phyloP scores from a whole-genome alignment of 2,888 invertebrate species.

The Agrotis segetum region DNA sequence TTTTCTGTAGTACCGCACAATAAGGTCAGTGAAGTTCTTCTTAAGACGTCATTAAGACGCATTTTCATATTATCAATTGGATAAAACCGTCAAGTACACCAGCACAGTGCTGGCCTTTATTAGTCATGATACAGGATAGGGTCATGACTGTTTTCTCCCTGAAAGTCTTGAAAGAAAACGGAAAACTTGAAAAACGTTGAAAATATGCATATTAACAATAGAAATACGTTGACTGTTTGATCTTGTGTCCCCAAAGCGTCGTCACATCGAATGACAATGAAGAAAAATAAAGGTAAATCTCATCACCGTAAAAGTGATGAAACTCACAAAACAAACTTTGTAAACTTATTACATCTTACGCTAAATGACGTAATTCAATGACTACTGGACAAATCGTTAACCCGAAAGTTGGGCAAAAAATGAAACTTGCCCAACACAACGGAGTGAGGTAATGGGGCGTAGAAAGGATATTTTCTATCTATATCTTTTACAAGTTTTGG shows the following conservation, averaged over 20 bases:
- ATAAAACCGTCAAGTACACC: too few relatives aligned
- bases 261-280: not conserved
- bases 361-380: slow-evolving; percentile 66
- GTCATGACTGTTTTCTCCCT: too few relatives aligned
- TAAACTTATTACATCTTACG: slow-evolving; percentile 3
- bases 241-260: too few relatives aligned
- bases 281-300: not conserved
- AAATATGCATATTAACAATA: not conserved
- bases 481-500: slow-evolving; percentile 81
- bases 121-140: too few relatives aligned
- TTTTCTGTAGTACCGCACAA: too few relatives aligned
- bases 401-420: slow-evolving; percentile 75
- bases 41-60: too few relatives aligned
- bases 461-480: slow-evolving; percentile 75
- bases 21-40: too few relatives aligned
- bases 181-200: too few relatives aligned
- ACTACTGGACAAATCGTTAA: slow-evolving; percentile 69
- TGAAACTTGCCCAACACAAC: slow-evolving; percentile 67
- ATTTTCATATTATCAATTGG: too few relatives aligned
- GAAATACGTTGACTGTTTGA: not conserved
- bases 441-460: slow-evolving; percentile 83
- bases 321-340: not conserved
- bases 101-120: too few relatives aligned
- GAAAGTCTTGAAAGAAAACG: too few relatives aligned
- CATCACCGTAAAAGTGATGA: not conserved